A percentile compares a stretch with the other conserved stretches of the same genome.
Conservation (phyloP, 92 coral and sea anemone genomes). For the Siderastrea siderea region DNA sequence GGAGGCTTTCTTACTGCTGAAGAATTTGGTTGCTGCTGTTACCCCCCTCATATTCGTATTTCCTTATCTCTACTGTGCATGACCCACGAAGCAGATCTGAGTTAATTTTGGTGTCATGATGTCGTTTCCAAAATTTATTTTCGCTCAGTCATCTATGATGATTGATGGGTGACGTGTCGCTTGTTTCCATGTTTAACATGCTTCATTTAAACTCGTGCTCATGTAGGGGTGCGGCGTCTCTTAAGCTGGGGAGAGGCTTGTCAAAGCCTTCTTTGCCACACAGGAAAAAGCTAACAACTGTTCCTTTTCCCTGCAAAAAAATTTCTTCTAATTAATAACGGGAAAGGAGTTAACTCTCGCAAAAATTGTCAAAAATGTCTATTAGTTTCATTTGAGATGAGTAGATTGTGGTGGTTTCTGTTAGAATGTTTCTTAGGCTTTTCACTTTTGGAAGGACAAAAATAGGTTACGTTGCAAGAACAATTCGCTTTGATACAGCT, state of each 20-base stretch:
- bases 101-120: no score
- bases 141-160: no score
- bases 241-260: slow-evolving; percentile 75
- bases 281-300: slow-evolving; percentile 85
- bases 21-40: no score
- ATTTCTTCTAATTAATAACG: neutral
- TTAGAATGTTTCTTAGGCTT: neutral
- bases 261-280: slow-evolving; percentile 83
- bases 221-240: slow-evolving; percentile 29
- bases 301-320: slow-evolving; percentile 88
- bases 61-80: no score
- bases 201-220: slow-evolving; percentile 59
- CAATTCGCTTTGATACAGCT: no score
- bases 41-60: no score
- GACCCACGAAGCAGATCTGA: no score
- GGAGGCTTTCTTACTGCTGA: no score
- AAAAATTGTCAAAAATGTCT: neutral
- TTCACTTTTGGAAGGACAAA: neutral
- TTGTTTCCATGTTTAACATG: neutral
- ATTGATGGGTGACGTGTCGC: no score
- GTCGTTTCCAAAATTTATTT: no score
- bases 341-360: neutral
- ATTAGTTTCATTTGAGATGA: neutral
- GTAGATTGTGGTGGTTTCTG: neutral
- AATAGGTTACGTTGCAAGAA: neutral